Evolutionary conservation across 2,888 invertebrate species (phyloP).

Genomic region (Hypomecis atomaria): DNA sequence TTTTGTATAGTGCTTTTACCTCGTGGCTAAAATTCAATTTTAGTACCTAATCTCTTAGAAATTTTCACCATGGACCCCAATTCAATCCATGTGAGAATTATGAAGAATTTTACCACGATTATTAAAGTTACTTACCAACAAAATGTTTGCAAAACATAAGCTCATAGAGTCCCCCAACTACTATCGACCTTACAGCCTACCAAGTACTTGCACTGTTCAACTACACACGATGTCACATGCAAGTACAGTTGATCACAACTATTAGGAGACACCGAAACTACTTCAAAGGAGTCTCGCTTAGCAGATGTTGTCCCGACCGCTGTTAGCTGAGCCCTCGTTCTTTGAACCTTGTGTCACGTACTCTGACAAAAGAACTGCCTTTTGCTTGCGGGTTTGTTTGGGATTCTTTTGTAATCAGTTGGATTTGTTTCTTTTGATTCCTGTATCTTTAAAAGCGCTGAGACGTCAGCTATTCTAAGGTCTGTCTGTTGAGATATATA

Average conservation of each 20-base stretch:
- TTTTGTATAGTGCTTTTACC: too few relatives aligned
- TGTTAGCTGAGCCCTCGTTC: slow-evolving; percentile 46
- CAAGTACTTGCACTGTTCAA: neutral
- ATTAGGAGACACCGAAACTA: slow-evolving; percentile 67
- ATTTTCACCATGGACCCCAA: too few relatives aligned
- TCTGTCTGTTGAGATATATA: too few relatives aligned
- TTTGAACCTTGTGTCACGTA: neutral
- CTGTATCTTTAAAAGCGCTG: neutral
- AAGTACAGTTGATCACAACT: slow-evolving; percentile 42
- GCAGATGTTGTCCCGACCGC: slow-evolving; percentile 70
- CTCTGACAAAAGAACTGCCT: slow-evolving; percentile 1
- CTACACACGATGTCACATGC: slow-evolving; percentile 9
- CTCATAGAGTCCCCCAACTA: neutral
- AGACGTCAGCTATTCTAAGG: too few relatives aligned
- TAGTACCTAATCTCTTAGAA: too few relatives aligned
- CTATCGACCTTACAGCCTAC: neutral
- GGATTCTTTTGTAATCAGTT: neutral
- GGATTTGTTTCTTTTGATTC: neutral
- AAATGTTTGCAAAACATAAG: too few relatives aligned
- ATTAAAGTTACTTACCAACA: too few relatives aligned
- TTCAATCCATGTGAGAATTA: too few relatives aligned
- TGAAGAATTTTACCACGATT: too few relatives aligned
- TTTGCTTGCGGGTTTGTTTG: neutral
- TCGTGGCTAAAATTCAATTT: too few relatives aligned
- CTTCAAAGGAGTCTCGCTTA: slow-evolving; percentile 66